Conservation (phyloP, 2,113 vertebrate species). For the Podarcis raffonei region DNA sequence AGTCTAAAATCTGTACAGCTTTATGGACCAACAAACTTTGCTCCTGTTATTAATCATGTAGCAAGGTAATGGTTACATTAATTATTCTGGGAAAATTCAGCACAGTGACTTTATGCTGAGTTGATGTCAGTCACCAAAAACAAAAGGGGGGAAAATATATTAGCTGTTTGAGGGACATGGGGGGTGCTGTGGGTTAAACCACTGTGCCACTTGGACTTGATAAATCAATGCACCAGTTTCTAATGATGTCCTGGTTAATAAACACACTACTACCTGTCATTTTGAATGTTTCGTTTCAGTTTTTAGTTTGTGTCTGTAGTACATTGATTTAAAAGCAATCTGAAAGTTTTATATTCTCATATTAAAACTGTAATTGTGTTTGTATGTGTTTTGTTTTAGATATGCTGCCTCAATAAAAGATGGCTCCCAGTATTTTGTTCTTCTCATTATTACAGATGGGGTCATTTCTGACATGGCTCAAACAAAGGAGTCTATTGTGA, state of each 20-base stretch:
- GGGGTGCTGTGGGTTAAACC: too few relatives aligned
- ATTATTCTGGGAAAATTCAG: neutral
- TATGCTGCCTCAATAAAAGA: conserved; percentile 93
- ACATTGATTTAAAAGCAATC: neutral
- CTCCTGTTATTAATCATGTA: conserved; percentile 96
- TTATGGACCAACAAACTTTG: conserved; percentile 97
- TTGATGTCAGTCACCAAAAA: neutral
- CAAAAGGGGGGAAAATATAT: neutral
- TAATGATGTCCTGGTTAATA: neutral
- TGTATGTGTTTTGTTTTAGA: conserved; percentile 65
- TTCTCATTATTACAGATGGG: conserved; percentile 94
- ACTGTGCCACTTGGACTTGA: neutral
- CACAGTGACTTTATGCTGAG: neutral
- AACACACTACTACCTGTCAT: neutral
- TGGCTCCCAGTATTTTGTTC: conserved; percentile 96
- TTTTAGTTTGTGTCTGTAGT: neutral
- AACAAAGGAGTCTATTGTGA: conserved; percentile 94
- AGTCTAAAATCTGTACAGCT: conserved; percentile 93
- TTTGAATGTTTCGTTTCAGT: neutral
- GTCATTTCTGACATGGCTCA: conserved; percentile 98
- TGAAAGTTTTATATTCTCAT: neutral
- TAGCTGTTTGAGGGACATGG: neutral
- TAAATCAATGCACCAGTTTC: neutral
- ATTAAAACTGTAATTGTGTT: conserved; percentile 18
- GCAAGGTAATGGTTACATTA: conserved; percentile 83